Percentiles rank a stretch among this genome's conserved stretches.
These are phyloP conservation scores for Spizaetus ornatus DNA, from an alignment of 2,113 vertebrate species.

Conservation along the genomic window DNA sequence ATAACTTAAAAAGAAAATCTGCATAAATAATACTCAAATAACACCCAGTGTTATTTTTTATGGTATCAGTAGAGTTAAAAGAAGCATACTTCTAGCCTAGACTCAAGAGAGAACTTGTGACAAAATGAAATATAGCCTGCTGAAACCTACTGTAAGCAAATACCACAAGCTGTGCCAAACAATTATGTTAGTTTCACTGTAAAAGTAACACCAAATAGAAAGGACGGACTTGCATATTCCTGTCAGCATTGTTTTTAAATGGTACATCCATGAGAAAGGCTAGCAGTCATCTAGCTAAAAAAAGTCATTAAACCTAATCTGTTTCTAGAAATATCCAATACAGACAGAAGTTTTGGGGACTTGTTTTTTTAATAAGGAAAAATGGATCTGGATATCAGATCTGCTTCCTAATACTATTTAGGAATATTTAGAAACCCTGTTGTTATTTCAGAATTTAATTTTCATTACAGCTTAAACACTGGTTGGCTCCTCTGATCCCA, in stretches of 20 bases:
- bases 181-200: conserved; percentile 23
- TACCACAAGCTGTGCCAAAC: conserved; percentile 46
- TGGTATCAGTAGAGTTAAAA: conserved; percentile 36
- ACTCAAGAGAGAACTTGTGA: conserved; percentile 4
- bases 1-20: background rate
- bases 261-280: background rate
- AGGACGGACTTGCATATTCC: background rate
- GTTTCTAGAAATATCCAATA: background rate
- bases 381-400: background rate
- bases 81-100: background rate
- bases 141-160: conserved; percentile 60
- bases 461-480: background rate
- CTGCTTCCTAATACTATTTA: background rate
- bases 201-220: background rate
- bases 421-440: background rate
- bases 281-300: background rate
- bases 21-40: background rate
- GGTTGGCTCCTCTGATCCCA: background rate
- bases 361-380: background rate
- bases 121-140: conserved; percentile 48
- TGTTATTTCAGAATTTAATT: background rate
- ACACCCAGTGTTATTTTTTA: background rate
- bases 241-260: background rate
- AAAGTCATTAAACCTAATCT: background rate
- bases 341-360: background rate